These are phyloP conservation scores for Gulo gulo DNA, from an alignment of 2,113 vertebrate species.

Conservation along the genomic window DNA sequence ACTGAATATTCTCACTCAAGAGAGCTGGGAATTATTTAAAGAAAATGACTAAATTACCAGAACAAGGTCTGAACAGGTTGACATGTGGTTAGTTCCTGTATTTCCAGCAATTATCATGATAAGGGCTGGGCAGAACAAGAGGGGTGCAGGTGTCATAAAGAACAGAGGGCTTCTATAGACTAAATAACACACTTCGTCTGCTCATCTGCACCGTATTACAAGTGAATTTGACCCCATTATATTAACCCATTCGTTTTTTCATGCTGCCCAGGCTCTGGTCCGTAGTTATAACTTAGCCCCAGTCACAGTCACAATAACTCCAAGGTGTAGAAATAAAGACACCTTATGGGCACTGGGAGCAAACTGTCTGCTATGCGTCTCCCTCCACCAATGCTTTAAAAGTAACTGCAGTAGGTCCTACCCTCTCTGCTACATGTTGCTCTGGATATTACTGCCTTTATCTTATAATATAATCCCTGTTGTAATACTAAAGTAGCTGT, in stretches of 20 bases:
- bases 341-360: neutral
- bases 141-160: neutral
- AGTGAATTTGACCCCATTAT: neutral
- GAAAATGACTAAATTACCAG: neutral
- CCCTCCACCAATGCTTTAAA: neutral
- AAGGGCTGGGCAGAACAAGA: neutral
- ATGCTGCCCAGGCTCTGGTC: neutral
- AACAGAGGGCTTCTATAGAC: neutral
- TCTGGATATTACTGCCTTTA: neutral
- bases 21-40: conserved; percentile 12
- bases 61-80: neutral
- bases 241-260: neutral
- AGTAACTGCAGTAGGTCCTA: neutral
- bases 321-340: neutral
- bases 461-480: neutral
- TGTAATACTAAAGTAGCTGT: conserved; percentile 34
- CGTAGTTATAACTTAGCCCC: neutral
- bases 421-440: neutral
- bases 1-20: neutral
- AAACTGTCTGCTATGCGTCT: neutral
- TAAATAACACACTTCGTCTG: neutral
- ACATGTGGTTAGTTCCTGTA: neutral
- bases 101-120: neutral
- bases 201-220: neutral
- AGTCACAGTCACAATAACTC: neutral